Conservation (phyloP, 2,797 vertebrate genomes). For the Ataeniobius toweri region DNA sequence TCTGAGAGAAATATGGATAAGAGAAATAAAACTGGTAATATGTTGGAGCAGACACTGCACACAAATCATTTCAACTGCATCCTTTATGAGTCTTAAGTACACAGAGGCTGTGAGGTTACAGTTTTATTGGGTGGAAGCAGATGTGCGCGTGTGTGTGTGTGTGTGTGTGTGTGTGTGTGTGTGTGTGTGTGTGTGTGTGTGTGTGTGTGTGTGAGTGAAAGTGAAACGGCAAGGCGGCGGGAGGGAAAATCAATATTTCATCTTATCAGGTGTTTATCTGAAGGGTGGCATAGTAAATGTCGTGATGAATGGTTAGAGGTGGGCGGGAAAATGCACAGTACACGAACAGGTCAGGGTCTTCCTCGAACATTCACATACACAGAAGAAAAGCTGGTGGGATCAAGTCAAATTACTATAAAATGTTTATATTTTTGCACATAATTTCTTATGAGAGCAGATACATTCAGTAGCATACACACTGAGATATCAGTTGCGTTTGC, state of each 20-base stretch:
- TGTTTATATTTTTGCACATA: constrained; percentile 8
- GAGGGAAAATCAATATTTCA: constrained; percentile 65
- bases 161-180: background rate
- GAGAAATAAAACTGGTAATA: background rate
- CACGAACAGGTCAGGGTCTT: constrained; percentile 28
- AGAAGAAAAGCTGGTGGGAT: background rate
- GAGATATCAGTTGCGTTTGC: background rate
- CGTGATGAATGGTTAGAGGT: constrained; percentile 51
- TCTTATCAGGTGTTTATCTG: constrained; percentile 64
- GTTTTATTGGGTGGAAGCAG: constrained; percentile 30
- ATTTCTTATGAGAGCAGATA: background rate
- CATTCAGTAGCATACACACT: background rate
- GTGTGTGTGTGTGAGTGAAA: background rate
- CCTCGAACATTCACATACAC: background rate
- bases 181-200: background rate
- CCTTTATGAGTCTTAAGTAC: constrained; percentile 20
- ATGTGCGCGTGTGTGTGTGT: background rate
- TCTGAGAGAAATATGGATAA: constrained; percentile 18
- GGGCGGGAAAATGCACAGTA: constrained; percentile 20
- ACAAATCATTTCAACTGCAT: constrained; percentile 33
- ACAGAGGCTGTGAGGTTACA: constrained; percentile 31
- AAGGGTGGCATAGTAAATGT: constrained; percentile 44
- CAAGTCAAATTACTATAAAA: background rate
- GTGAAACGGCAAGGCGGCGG: constrained; percentile 6
- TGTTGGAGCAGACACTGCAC: constrained; percentile 2